Evolutionary conservation across 2,113 vertebrate genomes (phyloP), one percentile per base, ranked within the genome.

Genomic region (Cygnus atratus): DNA sequence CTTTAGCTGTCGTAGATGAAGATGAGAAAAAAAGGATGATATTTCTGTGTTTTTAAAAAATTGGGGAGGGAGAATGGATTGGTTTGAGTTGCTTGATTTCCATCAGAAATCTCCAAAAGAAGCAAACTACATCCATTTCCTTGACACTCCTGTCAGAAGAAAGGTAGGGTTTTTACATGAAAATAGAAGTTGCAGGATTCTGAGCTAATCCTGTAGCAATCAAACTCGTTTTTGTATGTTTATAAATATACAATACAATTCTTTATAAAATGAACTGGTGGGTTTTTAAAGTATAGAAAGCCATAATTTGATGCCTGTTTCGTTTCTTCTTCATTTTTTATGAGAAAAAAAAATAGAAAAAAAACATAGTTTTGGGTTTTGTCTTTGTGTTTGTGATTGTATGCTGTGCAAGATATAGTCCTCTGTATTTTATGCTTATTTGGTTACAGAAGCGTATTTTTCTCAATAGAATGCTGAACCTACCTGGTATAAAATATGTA

Each of bases 401-500:
- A 37, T 11, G 13, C 33, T 61, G 2, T n/a, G 16, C 33, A 68
- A 61, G 37, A 2, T 71, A 77, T 75, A 61, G 5, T 43, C 44
- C 46, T 90, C 15, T 3, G 5, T 76, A 76, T 77, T 94, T 87
- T 70, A 13, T 57, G 26, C 33, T 88, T 89, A 35, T 39, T 81
- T 75, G 10, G 11, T 86, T 37, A 87, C 17, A 39, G 62, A 71
- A 77, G 5, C 48, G 5, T 84, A 57, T 93, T 96, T 96, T 93
- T 92, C 67, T 82, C 66, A 57, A 68, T 81, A 57, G 83, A 97
- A 90, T 82, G 20, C 65, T 93, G 78, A 95, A 91, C 2, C 2
- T 33, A 46, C 35, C 29, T 94, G 73, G 55, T 84, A 76, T 46
- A 91, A 86, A 90, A 76, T 84, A 31, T 74, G 59, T 50, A 33